These are phyloP conservation scores for Clanis bilineata DNA, from an alignment of 2,888 invertebrate genomes.

Conservation along the genomic window DNA sequence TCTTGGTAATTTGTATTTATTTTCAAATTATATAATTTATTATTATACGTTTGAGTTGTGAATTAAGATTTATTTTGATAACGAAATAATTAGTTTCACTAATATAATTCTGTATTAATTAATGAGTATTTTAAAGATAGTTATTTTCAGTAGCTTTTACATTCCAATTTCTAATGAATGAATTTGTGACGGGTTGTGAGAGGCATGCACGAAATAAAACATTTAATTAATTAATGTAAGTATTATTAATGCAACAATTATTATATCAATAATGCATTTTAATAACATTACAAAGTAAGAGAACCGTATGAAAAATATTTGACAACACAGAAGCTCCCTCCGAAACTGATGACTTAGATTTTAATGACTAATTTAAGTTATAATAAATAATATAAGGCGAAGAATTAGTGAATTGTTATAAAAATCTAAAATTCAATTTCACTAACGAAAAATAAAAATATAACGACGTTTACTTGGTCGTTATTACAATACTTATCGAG, in stretches of 20 bases:
- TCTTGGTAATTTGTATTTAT: background rate
- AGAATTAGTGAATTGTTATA: slow-evolving; percentile 33
- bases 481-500: background rate
- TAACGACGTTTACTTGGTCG: background rate
- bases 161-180: background rate
- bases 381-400: slow-evolving; percentile 27
- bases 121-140: background rate
- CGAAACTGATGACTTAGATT: slow-evolving; percentile 19
- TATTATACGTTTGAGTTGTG: no score
- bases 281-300: background rate
- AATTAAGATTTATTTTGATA: no score
- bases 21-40: background rate
- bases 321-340: slow-evolving; percentile 29
- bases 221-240: background rate
- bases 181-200: slow-evolving; percentile 12
- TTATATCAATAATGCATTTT: background rate
- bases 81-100: no score
- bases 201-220: background rate
- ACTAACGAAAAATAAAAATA: slow-evolving; percentile 23
- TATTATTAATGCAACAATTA: background rate
- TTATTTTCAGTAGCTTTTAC: background rate
- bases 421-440: slow-evolving; percentile 24
- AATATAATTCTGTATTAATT: background rate
- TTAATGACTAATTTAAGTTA: slow-evolving; percentile 23
- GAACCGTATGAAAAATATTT: background rate